A percentile compares a stretch with the other conserved stretches of the same genome.
phyloP scores from a whole-genome alignment of 2,113 vertebrate genomes.

The Tricholaema leucomelas region DNA sequence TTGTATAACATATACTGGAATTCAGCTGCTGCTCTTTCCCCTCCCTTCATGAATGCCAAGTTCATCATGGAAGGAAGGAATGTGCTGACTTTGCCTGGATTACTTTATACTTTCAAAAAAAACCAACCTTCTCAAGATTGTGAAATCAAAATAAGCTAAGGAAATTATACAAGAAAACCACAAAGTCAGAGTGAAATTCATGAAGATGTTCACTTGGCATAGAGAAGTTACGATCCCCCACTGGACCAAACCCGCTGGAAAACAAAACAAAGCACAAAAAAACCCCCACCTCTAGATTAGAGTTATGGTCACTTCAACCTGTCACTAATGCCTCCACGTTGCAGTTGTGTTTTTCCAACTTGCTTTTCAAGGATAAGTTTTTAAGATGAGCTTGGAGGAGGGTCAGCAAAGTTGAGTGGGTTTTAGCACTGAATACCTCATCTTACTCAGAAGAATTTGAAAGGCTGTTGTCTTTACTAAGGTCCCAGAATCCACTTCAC shows the following conservation, averaged over 20 bases:
- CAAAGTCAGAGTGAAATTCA: not conserved
- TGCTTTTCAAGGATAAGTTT: not conserved
- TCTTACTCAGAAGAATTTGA: not conserved
- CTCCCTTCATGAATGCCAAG: not conserved
- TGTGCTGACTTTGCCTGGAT: not conserved
- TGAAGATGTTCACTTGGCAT: not conserved
- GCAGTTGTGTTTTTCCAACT: not conserved
- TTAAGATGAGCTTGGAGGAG: not conserved
- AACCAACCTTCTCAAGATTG: not conserved
- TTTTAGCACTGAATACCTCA: not conserved
- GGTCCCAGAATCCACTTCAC: not conserved
- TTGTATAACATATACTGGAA: constrained; percentile 1
- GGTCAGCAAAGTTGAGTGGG: not conserved
- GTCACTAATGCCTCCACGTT: not conserved
- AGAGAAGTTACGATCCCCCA: not conserved
- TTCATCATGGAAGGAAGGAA: not conserved
- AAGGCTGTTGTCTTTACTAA: not conserved
- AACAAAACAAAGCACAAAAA: not conserved
- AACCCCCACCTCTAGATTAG: not conserved
- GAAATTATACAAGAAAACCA: not conserved
- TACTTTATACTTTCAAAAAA: not conserved
- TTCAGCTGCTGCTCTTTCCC: not conserved
- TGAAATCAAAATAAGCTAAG: not conserved
- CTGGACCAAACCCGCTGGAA: not conserved
- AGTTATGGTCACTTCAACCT: not conserved